phyloP scores from a whole-genome alignment of 2,797 vertebrate genomes.

The Bothrops alternatus region DNA sequence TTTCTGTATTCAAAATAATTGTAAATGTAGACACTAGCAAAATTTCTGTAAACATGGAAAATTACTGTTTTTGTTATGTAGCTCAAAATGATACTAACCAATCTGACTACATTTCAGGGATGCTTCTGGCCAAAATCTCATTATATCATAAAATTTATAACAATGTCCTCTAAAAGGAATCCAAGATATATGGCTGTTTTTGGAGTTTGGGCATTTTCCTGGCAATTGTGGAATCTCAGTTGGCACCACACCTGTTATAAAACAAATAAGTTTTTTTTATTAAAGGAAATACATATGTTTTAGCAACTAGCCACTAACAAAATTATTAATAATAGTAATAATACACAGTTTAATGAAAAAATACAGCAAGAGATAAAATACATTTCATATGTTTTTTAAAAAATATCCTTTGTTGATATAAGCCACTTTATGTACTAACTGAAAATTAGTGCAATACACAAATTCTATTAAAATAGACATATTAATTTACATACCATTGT shows the following conservation, averaged over 20 bases:
- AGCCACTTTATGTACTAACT: not conserved
- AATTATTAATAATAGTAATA: not conserved
- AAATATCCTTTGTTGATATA: not conserved
- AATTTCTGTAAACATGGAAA: not conserved
- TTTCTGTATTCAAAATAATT: not conserved
- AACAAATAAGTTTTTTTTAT: not conserved
- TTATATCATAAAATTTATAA: slow-evolving; percentile 74
- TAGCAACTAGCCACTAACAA: not conserved
- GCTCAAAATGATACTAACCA: slow-evolving; percentile 68
- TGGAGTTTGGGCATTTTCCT: slow-evolving; percentile 83
- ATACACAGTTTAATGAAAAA: not conserved
- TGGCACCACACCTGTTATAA: slow-evolving; percentile 73
- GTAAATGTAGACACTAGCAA: not conserved
- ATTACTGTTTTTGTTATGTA: not conserved
- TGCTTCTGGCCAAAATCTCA: slow-evolving; percentile 82
- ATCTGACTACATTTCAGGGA: slow-evolving; percentile 83
- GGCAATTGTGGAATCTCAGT: slow-evolving; percentile 84
- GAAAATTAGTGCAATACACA: not conserved
- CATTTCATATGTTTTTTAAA: not conserved
- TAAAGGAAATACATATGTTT: not conserved
- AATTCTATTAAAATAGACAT: not conserved
- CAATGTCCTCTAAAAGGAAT: slow-evolving; percentile 90
- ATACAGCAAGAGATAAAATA: not conserved
- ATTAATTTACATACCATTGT: slow-evolving; percentile 73
- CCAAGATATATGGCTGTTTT: slow-evolving; percentile 72